phyloP scores from a whole-genome alignment of 2,888 invertebrate genomes.

The Thereva nobilitata region DNA sequence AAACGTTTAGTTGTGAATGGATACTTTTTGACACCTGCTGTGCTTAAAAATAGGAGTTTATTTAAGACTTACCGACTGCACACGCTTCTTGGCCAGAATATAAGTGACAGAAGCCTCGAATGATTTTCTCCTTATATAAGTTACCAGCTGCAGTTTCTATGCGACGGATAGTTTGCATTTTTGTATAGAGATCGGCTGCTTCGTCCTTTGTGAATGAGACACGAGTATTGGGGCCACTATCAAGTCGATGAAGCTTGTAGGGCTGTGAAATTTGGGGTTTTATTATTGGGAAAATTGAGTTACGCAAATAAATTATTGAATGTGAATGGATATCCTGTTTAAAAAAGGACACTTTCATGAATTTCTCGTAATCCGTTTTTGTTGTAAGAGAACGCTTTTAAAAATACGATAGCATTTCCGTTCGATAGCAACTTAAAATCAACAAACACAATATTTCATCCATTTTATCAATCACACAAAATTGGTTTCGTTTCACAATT shows the following conservation, averaged over 20 bases:
- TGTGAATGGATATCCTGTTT: too few species aligned
- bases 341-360: too few species aligned
- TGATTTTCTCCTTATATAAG: slow-evolving; percentile 94
- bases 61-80: slow-evolving; percentile 50
- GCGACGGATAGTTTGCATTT: slow-evolving; percentile 85
- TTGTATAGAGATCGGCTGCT: slow-evolving; percentile 76
- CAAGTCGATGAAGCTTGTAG: slow-evolving; percentile 87
- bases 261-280: slow-evolving; percentile 64
- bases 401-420: too few species aligned
- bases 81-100: slow-evolving; percentile 87
- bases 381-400: too few species aligned
- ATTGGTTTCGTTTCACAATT: too few species aligned
- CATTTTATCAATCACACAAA: too few species aligned
- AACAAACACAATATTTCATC: too few species aligned
- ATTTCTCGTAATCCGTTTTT: too few species aligned
- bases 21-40: not conserved
- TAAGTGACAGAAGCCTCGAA: slow-evolving; percentile 96
- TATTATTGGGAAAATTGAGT: too few species aligned
- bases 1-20: not conserved
- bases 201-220: slow-evolving; percentile 80
- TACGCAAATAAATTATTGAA: too few species aligned
- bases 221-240: slow-evolving; percentile 76
- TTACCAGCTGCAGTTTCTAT: slow-evolving; percentile 94
- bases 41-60: not conserved
- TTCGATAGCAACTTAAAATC: too few species aligned